A percentile compares a stretch with the other conserved stretches of the same genome.
phyloP scores from a whole-genome alignment of 2,113 vertebrate species.

The Harpagus bidentatus region DNA sequence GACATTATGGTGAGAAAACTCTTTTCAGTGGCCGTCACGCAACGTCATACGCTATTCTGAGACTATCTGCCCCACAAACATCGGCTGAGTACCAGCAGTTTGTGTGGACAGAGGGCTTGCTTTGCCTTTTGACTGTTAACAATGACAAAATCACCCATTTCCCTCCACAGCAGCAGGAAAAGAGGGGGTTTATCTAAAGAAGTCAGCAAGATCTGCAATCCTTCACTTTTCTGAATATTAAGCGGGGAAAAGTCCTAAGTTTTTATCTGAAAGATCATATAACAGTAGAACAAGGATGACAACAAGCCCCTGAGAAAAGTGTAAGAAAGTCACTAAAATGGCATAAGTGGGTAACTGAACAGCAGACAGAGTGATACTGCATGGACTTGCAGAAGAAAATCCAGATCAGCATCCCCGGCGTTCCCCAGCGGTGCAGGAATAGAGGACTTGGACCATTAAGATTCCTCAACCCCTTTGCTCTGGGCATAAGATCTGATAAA shows the following conservation, averaged over 20 bases:
- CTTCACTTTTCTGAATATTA: background rate
- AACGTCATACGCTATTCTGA: background rate
- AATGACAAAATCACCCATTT: background rate
- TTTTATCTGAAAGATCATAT: background rate
- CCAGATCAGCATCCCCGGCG: background rate
- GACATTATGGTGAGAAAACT: background rate
- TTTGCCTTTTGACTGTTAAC: background rate
- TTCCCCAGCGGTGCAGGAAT: background rate
- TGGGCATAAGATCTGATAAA: background rate
- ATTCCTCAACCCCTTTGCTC: background rate
- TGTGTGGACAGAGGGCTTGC: background rate
- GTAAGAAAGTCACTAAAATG: background rate
- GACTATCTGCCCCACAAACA: background rate
- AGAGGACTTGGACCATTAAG: background rate
- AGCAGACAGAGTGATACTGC: background rate
- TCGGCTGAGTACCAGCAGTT: background rate
- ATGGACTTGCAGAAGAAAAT: background rate
- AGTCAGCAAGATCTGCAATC: background rate
- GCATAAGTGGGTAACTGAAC: background rate
- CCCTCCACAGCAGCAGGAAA: background rate
- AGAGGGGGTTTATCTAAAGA: background rate
- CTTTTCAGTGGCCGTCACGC: accelerated
- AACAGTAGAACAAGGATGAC: background rate
- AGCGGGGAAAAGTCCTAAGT: background rate
- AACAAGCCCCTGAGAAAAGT: background rate